Conservation (phyloP, 2,113 vertebrate genomes). For the Malurus elegans region DNA sequence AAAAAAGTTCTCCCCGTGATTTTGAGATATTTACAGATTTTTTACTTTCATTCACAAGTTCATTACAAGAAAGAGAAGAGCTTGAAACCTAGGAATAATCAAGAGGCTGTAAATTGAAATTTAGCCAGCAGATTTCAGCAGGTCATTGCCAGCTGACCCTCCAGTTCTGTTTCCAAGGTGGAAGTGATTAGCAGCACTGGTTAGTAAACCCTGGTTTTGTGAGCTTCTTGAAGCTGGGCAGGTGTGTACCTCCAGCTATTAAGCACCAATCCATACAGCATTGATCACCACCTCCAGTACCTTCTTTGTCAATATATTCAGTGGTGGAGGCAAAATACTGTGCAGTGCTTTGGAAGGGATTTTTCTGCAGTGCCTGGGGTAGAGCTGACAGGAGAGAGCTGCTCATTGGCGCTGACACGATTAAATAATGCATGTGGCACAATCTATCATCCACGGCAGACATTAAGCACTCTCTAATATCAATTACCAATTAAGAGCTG, state of each 20-base stretch:
- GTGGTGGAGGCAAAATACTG: background rate
- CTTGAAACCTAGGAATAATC: background rate
- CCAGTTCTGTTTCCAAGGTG: background rate
- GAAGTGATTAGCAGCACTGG: background rate
- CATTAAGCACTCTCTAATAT: background rate
- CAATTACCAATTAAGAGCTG: background rate
- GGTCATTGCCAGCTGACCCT: background rate
- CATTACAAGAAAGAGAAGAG: background rate
- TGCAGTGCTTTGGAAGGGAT: background rate
- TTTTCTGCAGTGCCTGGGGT: background rate
- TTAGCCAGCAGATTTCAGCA: background rate
- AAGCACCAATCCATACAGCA: background rate
- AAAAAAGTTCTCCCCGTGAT: no score
- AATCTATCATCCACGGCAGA: background rate
- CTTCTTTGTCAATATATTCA: background rate
- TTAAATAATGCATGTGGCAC: background rate
- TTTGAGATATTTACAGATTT: no score
- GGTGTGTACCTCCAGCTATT: background rate
- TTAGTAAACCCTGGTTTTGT: background rate
- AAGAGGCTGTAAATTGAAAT: background rate
- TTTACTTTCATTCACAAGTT: no score
- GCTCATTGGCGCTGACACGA: accelerated
- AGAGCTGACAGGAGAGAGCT: background rate
- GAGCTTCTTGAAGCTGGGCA: background rate
- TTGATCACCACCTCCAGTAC: background rate